Evolutionary conservation across 1,140 invertebrate genomes (phyloP).

Genomic region (Lysiphlebus fabarum): DNA sequence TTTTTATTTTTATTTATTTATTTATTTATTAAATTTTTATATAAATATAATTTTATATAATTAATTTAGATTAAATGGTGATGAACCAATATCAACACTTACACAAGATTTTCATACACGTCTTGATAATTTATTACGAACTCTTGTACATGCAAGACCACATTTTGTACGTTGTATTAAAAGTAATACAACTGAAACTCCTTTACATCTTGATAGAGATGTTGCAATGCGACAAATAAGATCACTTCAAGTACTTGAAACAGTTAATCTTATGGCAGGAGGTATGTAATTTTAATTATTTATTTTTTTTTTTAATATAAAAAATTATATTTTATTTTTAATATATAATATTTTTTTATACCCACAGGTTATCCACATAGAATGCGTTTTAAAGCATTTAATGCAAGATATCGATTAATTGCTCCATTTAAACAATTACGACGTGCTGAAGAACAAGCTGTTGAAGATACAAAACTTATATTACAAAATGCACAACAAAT

Average conservation of each 20-base stretch:
- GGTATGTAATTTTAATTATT: too few relatives aligned
- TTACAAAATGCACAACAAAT: slow-evolving; percentile 63
- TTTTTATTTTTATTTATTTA: slow-evolving; percentile 29
- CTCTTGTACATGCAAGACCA: slow-evolving; percentile 86
- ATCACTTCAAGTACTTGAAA: slow-evolving; percentile 89
- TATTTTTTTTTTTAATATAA: slow-evolving; percentile 12
- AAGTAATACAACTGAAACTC: slow-evolving; percentile 75
- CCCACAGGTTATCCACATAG: slow-evolving; percentile 79
- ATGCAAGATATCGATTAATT: slow-evolving; percentile 76
- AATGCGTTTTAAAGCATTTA: slow-evolving; percentile 94
- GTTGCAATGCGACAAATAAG: slow-evolving; percentile 82
- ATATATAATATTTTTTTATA: slow-evolving; percentile 18
- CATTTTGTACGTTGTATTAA: slow-evolving; percentile 92
- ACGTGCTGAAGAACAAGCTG: slow-evolving; percentile 74
- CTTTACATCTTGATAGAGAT: slow-evolving; percentile 75
- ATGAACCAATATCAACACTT: slow-evolving; percentile 84
- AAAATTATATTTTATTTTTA: slow-evolving; percentile 18
- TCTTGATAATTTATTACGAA: slow-evolving; percentile 85
- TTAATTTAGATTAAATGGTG: slow-evolving; percentile 68
- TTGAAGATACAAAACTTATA: slow-evolving; percentile 77
- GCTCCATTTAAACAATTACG: slow-evolving; percentile 73
- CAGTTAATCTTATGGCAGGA: slow-evolving; percentile 90
- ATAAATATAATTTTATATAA: not conserved
- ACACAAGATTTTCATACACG: slow-evolving; percentile 94
- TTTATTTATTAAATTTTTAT: not conserved